Conservation (phyloP, 2,888 invertebrate genomes). For the Megaustenia siamemsis region DNA sequence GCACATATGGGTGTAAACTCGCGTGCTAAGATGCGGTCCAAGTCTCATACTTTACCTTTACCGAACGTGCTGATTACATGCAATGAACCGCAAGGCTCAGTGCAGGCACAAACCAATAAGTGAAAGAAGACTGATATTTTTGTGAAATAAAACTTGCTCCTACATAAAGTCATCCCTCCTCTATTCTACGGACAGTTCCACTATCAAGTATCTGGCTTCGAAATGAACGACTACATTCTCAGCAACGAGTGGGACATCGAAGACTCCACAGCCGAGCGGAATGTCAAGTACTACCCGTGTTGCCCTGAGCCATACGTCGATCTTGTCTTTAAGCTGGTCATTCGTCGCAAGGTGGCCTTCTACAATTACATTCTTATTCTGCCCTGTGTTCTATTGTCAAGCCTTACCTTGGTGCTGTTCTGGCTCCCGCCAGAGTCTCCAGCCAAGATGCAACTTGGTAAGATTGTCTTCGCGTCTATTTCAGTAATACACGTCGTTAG, state of each 20-base stretch:
- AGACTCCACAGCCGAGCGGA: constrained; percentile 72
- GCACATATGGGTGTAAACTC: too few relatives aligned
- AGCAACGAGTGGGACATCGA: constrained; percentile 80
- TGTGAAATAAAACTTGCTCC: too few relatives aligned
- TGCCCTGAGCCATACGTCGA: constrained; percentile 78
- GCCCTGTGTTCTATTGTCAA: constrained; percentile 80
- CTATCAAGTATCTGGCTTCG: constrained; percentile 64
- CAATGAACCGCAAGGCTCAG: too few relatives aligned
- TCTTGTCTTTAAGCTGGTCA: constrained; percentile 76
- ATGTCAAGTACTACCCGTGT: constrained; percentile 76
- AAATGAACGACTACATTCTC: constrained; percentile 76
- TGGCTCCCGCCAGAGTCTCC: constrained; percentile 81
- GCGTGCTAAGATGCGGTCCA: too few relatives aligned
- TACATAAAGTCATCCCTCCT: neutral
- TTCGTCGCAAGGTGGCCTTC: constrained; percentile 75
- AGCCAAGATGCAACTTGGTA: constrained; percentile 80
- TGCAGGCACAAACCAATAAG: too few relatives aligned
- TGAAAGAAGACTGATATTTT: too few relatives aligned
- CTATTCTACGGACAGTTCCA: constrained; percentile 13
- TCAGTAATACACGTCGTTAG: neutral
- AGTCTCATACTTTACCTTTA: too few relatives aligned
- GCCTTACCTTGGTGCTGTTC: constrained; percentile 80
- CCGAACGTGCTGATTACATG: too few relatives aligned
- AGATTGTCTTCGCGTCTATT: constrained; percentile 46
- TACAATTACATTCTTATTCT: constrained; percentile 80